These are phyloP conservation scores for Hephaestus fuliginosus DNA, from an alignment of 2,797 vertebrate genomes.

Conservation along the genomic window DNA sequence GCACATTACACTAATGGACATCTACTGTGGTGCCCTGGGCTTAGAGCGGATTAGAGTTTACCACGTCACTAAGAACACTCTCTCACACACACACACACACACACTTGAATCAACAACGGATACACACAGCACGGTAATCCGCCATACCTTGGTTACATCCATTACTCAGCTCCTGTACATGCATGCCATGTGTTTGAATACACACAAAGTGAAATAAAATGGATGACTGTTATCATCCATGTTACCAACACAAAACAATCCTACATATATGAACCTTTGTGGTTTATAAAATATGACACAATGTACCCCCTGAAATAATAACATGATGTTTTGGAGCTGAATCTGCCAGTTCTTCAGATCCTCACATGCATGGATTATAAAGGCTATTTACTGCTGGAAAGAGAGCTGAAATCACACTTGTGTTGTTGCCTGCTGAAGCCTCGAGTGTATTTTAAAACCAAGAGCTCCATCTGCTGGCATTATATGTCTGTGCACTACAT, in stretches of 20 bases:
- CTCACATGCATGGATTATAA: not conserved
- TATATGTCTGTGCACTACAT: fast-evolving
- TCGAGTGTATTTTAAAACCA: constrained; percentile 17
- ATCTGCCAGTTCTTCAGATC: not conserved
- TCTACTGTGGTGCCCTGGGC: constrained; percentile 68
- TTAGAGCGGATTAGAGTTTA: constrained; percentile 79
- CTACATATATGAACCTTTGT: not conserved
- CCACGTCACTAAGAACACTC: constrained; percentile 72
- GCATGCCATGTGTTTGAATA: constrained; percentile 2
- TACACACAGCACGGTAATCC: constrained; percentile 61
- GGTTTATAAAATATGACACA: not conserved
- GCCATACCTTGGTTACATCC: constrained; percentile 49
- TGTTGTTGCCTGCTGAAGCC: fast-evolving
- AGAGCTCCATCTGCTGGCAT: constrained; percentile 60
- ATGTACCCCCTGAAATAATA: not conserved
- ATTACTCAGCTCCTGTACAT: constrained; percentile 13
- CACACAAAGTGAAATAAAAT: constrained; percentile 16
- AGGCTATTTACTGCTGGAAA: not conserved
- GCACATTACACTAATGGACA: constrained; percentile 79
- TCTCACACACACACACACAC: constrained; percentile 41
- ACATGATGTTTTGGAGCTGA: not conserved
- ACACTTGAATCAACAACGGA: constrained; percentile 43
- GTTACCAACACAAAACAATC: not conserved
- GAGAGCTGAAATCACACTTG: not conserved
- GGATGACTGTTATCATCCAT: not conserved